Base-by-base conservation (phyloP, 2,888 invertebrate genomes). In the Nudaria mundana region DNA sequence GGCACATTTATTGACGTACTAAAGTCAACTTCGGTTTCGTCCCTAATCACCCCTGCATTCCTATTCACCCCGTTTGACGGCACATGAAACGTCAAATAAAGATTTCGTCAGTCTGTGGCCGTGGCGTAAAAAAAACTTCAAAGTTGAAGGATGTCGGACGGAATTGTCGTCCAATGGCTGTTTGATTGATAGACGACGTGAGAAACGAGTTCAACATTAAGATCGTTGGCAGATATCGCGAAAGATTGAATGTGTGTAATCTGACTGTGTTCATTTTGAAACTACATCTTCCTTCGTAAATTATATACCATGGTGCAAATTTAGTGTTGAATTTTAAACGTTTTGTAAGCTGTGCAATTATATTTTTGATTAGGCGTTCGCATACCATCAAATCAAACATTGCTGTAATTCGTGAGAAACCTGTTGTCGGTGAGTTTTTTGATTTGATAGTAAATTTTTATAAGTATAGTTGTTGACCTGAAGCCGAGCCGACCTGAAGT, bases 401-500 rank as follows among this genome's bases (percentile, higher is more conserved):
- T 5, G 20, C 20, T 52, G 51, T 60, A 70, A 66, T 70, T 68
- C 57, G 55, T 66, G 63, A 66, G 66, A 77, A 64, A 73, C 71
- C 72, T 75, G 66, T 69, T 76, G 59, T 71, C 75, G 84, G 85
- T 85, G 72, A 84, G 85, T 82, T 66, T n/a, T n/a, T n/a, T n/a
- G n/a, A n/a, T n/a, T n/a, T n/a, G n/a, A n/a, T n/a, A n/a, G n/a
- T n/a, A n/a, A n/a, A n/a, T n/a, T n/a, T n/a, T n/a, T n/a, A n/a
- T n/a, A n/a, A n/a, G n/a, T n/a, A n/a, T n/a, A n/a, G n/a, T n/a
- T n/a, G n/a, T n/a, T n/a, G n/a, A n/a, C n/a, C n/a, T n/a, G n/a
- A n/a, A n/a, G n/a, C n/a, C n/a, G n/a, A n/a, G n/a, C n/a, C n/a
- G n/a, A n/a, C n/a, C n/a, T n/a, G n/a, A n/a, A n/a, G n/a, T n/a